Evolutionary conservation across 2,888 invertebrate genomes (phyloP).

Genomic region (Sarcophaga carnaria): DNA sequence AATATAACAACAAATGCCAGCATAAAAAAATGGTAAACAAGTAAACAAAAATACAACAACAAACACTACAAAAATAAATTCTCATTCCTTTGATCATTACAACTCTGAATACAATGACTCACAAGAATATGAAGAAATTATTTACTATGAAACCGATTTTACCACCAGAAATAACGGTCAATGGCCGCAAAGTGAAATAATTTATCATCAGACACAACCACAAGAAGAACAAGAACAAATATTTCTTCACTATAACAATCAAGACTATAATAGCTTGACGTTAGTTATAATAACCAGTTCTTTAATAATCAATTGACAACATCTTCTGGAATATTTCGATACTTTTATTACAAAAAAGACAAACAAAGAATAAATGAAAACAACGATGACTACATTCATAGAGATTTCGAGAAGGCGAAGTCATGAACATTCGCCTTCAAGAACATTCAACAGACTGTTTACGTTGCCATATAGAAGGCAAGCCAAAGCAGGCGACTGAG

Average conservation of each 20-base stretch:
- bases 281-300: constrained; percentile 4
- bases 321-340: constrained; percentile 45
- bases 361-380: neutral
- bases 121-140: constrained; percentile 78
- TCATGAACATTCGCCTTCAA: too few species aligned
- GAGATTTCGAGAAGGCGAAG: too few species aligned
- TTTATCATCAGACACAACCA: constrained; percentile 74
- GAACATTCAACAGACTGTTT: too few species aligned
- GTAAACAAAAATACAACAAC: too few species aligned
- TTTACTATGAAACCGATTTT: constrained; percentile 79
- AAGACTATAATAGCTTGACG: neutral
- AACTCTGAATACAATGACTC: constrained; percentile 76
- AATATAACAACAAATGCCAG: too few species aligned
- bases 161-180: constrained; percentile 75
- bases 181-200: constrained; percentile 76
- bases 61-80: neutral
- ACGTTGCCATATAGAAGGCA: too few species aligned
- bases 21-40: too few species aligned
- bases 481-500: too few species aligned
- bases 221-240: constrained; percentile 60
- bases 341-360: constrained; percentile 10
- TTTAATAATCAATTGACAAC: constrained; percentile 23
- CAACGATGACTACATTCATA: too few species aligned
- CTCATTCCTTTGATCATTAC: constrained; percentile 64
- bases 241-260: constrained; percentile 30